These are phyloP conservation scores for Tachuris rubrigastra DNA, from an alignment of 2,113 vertebrate species.

Conservation along the genomic window DNA sequence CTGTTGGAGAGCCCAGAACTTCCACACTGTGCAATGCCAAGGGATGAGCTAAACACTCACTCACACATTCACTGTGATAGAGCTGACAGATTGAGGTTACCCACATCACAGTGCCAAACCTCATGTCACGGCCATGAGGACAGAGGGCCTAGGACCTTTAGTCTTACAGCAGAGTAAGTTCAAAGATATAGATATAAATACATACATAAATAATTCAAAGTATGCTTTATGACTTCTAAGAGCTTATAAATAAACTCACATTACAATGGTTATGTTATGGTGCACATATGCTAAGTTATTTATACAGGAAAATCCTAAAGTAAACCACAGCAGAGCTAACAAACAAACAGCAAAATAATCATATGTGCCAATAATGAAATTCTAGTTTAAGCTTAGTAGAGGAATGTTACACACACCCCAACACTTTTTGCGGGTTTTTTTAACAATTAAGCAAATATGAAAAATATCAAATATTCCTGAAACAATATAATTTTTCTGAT, in stretches of 20 bases:
- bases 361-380: neutral
- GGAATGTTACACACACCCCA: neutral
- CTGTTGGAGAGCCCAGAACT: neutral
- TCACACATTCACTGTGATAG: neutral
- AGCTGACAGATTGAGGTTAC: constrained; percentile 8
- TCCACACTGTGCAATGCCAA: neutral
- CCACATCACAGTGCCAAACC: neutral
- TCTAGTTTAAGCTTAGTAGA: neutral
- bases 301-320: neutral
- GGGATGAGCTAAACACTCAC: neutral
- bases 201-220: neutral
- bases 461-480: neutral
- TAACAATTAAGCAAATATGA: neutral
- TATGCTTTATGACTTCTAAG: neutral
- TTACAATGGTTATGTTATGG: neutral
- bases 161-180: neutral
- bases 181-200: neutral
- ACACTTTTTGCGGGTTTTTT: neutral
- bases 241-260: neutral
- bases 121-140: neutral
- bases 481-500: neutral
- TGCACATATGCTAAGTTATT: neutral
- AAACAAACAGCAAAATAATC: neutral
- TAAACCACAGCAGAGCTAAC: neutral
- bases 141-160: neutral